Base-by-base conservation (phyloP, 2,797 vertebrate genomes). In the Takifugu rubripes region DNA sequence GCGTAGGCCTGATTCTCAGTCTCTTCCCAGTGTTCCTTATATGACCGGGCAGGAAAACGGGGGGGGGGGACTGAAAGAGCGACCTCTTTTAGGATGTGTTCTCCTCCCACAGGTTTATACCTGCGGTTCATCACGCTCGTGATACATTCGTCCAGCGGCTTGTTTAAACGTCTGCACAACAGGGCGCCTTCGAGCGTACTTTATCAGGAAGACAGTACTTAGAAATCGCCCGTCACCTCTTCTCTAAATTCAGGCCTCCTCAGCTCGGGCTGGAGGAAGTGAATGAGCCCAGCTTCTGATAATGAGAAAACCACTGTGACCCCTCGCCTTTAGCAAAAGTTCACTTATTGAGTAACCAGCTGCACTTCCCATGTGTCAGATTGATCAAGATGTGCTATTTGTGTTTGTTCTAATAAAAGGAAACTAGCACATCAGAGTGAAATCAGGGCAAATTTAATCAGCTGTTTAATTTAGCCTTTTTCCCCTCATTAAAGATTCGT, bases 111-210 rank as follows among this genome's bases (percentile, higher is more conserved):
- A 74, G 70, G 75, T 88, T 88, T 89, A 85, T 89, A 90, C 85
- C 86, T 92, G 88, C 83, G 85, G 76, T 90, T 90, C 85, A 75
- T 91, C 85, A 90, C 53, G 79, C 77, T 81, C 74, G 74, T 82
- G 79, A 83, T 86, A 77, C 75, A 64, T 82, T 83, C 74, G 72
- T 68, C 59, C 70, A 52, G 70, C 53, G 67, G 72, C 82, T 85
- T 89, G 79, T 87, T 88, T 89, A 84, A 89, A 90, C 75, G 55
- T 77, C 50, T 52, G 69, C 69, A 71, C 81, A 84, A 64, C 36
- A 46, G 17, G 16, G 5, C 44, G 59, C 71, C 77, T 70, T 81
- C 74, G 87, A 81, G 78, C 84, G 79, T 76, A 81, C 79, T 79
- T 86, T 80, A 88, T 86, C 84, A 78, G 84, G 77, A 85, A 82